Percentiles rank a stretch among this genome's conserved stretches.
phyloP scores from a whole-genome alignment of 2,113 vertebrate genomes.

The Mola mola region DNA sequence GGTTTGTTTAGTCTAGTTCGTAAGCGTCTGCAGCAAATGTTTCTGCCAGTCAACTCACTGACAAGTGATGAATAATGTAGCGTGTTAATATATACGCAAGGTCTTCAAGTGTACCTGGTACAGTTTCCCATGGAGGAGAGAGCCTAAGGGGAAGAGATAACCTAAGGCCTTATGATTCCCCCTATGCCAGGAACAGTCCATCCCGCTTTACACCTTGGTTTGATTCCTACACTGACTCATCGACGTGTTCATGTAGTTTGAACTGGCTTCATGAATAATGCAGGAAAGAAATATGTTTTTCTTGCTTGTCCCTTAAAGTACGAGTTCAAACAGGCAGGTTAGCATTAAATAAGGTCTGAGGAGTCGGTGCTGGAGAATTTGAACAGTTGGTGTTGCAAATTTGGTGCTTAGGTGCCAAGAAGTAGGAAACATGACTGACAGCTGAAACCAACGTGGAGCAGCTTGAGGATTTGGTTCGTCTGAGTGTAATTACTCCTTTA shows the following conservation, averaged over 20 bases:
- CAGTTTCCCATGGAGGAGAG: slow-evolving; percentile 40
- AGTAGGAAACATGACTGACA: slow-evolving; percentile 5
- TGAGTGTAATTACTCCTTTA: too few relatives aligned
- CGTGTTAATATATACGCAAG: slow-evolving; percentile 60
- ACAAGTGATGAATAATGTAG: slow-evolving; percentile 72
- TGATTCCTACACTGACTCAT: slow-evolving; percentile 69
- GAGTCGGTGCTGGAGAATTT: slow-evolving; percentile 24
- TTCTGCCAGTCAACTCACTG: slow-evolving; percentile 62
- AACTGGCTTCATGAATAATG: slow-evolving; percentile 70
- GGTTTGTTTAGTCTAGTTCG: slow-evolving; percentile 48
- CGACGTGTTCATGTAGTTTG: slow-evolving; percentile 60
- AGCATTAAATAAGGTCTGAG: slow-evolving; percentile 47
- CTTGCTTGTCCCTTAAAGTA: slow-evolving; percentile 56
- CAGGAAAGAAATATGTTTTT: slow-evolving; percentile 68
- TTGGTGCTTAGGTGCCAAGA: slow-evolving; percentile 4
- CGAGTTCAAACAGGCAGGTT: slow-evolving; percentile 62
- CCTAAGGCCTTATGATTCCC: slow-evolving; percentile 59
- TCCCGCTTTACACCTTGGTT: slow-evolving; percentile 67
- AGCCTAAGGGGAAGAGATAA: slow-evolving; percentile 58
- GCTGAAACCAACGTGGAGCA: not conserved
- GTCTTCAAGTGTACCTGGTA: slow-evolving; percentile 49
- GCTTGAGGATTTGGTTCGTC: not conserved
- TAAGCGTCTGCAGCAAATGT: slow-evolving; percentile 53
- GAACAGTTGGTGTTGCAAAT: slow-evolving; percentile 32
- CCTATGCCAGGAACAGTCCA: slow-evolving; percentile 49